A percentile compares a stretch with the other conserved stretches of the same genome.
Evolutionary conservation across 1,140 invertebrate species (phyloP).

Genomic region (Diabrotica undecimpunctata): DNA sequence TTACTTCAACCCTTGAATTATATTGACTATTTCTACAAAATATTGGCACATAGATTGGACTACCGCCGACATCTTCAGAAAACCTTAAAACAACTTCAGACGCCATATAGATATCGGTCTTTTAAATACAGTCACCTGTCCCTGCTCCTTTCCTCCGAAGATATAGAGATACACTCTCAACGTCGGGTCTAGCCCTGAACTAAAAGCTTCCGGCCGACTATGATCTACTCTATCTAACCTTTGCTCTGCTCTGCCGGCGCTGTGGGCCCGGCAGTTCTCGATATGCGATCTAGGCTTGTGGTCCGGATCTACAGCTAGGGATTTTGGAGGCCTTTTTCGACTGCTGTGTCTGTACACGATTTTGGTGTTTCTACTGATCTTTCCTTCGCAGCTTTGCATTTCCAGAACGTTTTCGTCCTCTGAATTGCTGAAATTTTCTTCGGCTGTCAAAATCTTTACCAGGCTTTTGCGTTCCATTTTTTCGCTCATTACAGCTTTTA

Average conservation of each 20-base stretch:
- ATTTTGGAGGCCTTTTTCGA: constrained; percentile 45
- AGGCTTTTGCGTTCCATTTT: constrained; percentile 41
- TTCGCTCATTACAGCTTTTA: constrained; percentile 47
- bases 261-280: constrained; percentile 41
- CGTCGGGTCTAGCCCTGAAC: constrained; percentile 41
- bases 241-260: constrained; percentile 44
- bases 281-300: constrained; percentile 9
- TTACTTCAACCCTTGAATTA: too few species aligned
- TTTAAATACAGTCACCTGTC: constrained; percentile 64
- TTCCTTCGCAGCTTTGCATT: constrained; percentile 38
- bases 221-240: constrained; percentile 33
- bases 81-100: constrained; percentile 52
- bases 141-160: constrained; percentile 63
- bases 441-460: constrained; percentile 28
- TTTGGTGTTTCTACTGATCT: constrained; percentile 39
- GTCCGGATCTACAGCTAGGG: constrained; percentile 43
- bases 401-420: constrained; percentile 46
- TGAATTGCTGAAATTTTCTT: constrained; percentile 50
- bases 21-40: neutral
- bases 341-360: constrained; percentile 36
- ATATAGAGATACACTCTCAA: constrained; percentile 63
- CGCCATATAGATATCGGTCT: constrained; percentile 65
- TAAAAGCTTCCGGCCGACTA: constrained; percentile 29
- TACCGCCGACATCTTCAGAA: neutral
- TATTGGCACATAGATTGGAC: constrained; percentile 9